These are phyloP conservation scores for Nyctereutes procyonoides DNA, from an alignment of 2,113 vertebrate genomes.

Conservation along the genomic window DNA sequence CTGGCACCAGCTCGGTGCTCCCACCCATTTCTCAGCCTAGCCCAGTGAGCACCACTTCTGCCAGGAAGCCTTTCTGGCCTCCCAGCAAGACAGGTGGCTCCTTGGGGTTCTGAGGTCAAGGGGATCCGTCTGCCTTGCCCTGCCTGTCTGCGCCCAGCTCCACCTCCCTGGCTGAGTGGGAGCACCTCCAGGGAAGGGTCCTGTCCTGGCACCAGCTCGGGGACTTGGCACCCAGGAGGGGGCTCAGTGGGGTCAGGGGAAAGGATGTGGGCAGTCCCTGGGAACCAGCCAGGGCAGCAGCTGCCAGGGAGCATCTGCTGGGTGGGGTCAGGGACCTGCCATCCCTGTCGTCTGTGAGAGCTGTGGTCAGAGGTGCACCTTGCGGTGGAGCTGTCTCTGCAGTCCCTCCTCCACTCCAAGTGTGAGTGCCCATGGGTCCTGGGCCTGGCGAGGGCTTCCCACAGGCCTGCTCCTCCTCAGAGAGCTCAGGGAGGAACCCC, in stretches of 20 bases:
- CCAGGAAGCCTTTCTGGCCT: neutral
- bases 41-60: neutral
- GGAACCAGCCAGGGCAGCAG: neutral
- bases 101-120: neutral
- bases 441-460: neutral
- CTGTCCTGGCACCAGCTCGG: neutral
- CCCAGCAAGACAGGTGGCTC: accelerated
- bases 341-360: neutral
- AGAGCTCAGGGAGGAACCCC: neutral
- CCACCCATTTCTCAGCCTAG: neutral
- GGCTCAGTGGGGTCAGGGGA: neutral
- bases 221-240: neutral
- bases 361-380: neutral
- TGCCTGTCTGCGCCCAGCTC: neutral
- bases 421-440: neutral
- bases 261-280: neutral
- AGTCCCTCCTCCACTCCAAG: neutral
- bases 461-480: neutral
- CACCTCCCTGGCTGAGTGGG: neutral
- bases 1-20: neutral
- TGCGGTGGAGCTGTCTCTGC: neutral
- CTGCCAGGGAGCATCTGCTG: neutral
- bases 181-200: neutral
- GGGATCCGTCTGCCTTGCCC: neutral
- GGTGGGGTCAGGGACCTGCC: neutral